A percentile compares a stretch with the other conserved stretches of the same genome.
Conservation (phyloP, 2,113 vertebrate genomes). For the Gnathonemus echidnorhynchus region DNA sequence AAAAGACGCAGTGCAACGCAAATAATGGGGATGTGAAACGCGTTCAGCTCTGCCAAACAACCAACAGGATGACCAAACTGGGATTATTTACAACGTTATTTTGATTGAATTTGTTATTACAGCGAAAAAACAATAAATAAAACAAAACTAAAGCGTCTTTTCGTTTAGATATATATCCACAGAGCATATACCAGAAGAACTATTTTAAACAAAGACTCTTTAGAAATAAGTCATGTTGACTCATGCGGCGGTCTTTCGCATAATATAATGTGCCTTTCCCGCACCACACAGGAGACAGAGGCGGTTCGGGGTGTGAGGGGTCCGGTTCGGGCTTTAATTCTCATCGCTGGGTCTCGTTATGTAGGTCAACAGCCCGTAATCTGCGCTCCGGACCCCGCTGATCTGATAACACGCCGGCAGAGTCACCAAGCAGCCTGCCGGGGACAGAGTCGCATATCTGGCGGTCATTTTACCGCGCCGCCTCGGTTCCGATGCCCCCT, state of each 20-base stretch:
- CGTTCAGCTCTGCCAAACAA: background rate
- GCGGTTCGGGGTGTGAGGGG: background rate
- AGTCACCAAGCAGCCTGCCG: background rate
- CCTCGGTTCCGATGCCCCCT: background rate
- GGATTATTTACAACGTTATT: background rate
- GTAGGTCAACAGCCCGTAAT: background rate
- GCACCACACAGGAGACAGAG: background rate
- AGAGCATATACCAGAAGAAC: background rate
- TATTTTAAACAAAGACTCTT: conserved; percentile 3
- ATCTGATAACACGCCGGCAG: background rate
- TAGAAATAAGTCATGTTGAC: background rate
- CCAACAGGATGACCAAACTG: background rate
- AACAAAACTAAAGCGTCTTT: background rate
- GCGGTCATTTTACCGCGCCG: background rate
- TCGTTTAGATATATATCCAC: background rate
- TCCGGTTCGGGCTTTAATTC: background rate
- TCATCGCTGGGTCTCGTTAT: background rate
- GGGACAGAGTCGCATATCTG: background rate
- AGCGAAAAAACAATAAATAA: background rate
- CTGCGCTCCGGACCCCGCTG: background rate
- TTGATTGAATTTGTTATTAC: background rate
- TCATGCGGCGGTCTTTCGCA: background rate
- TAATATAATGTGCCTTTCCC: background rate
- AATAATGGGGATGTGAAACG: background rate
- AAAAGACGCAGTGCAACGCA: background rate